Conservation (phyloP, 30 jellyfish, hydroid and myxozoan genomes). For the Pelagia noctiluca region DNA sequence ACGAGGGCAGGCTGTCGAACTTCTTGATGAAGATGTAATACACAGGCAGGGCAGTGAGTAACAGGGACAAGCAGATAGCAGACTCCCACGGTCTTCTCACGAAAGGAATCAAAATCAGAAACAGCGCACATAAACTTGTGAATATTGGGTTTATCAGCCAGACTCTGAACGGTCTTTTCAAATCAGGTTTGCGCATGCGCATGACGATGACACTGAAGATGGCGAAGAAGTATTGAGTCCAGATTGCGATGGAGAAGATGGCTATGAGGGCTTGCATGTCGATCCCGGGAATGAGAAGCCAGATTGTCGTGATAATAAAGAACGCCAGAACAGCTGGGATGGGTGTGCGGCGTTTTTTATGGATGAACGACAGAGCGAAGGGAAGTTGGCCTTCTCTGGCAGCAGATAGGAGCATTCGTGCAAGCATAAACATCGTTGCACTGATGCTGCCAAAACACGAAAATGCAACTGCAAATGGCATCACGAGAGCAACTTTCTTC, state of each 20-base stretch:
- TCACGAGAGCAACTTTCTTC: constrained; percentile 16
- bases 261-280: constrained; percentile 3
- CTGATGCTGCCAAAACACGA: constrained; percentile 54
- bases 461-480: constrained; percentile 48
- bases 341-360: too few species aligned
- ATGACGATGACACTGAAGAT: too few species aligned
- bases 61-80: neutral
- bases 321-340: constrained; percentile 58
- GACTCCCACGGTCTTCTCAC: constrained; percentile 36
- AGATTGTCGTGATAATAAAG: constrained; percentile 24
- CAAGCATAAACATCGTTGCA: constrained; percentile 16
- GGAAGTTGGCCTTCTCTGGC: too few species aligned
- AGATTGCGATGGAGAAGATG: constrained; percentile 28
- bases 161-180: constrained; percentile 55
- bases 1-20: constrained; percentile 1
- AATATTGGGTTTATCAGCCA: constrained; percentile 51
- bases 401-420: constrained; percentile 63
- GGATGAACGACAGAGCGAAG: too few species aligned
- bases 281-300: constrained; percentile 25
- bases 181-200: constrained; percentile 52
- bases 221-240: too few species aligned
- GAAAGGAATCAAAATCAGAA: constrained; percentile 39
- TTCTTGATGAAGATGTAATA: constrained; percentile 1
- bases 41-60: constrained; percentile 33
- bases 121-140: constrained; percentile 17